Evolutionary conservation across 2,113 vertebrate genomes (phyloP), one percentile per base, ranked within the genome.

Genomic region (Hiodon tergisus): DNA sequence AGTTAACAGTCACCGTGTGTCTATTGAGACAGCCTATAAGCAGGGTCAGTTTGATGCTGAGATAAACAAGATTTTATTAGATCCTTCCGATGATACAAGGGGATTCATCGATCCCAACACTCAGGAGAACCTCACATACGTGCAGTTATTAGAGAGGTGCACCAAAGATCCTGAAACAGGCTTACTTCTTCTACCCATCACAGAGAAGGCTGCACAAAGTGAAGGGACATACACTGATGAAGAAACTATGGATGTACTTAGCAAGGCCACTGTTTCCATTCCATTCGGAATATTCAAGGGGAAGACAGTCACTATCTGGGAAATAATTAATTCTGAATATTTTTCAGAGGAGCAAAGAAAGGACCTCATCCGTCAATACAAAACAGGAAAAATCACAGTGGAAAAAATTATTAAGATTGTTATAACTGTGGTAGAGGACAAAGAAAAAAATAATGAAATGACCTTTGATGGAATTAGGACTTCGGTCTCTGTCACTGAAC

Each of bases 391-490:
- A 84, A 94, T 99, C 83, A 98, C 97, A 0, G 94, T 99, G 67
- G 96, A 98, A 89, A 98, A 96, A 86, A 91, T 99, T 69, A 98
- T 98, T 74, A 96, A 82, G 81, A 95, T 98, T 11, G 88, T 99
- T 72, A 94, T 98, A 76, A 97, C 94, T 0, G 94, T 99, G 72
- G 90, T 95, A 51, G 95, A 98, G 81, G 94, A 97, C 13, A 94
- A 91, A 0, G 96, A 98, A 84, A 95, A 88, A 63, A 95, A 94
- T 84, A 89, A 89, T 17, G 90, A 92, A 83, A 91, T 98, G 74
- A 90, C 87, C 70, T 98, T 99, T 0, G 89, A 95, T 76, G 97
- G 97, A 16, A 88, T 98, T 10, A 91, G 97, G 4, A 87, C 89
- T 54, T 84, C 94, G 0, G 95, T 99, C 4, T 93, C 96, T 0